Percentiles rank a stretch among this genome's conserved stretches.
Evolutionary conservation across 2,113 vertebrate genomes (phyloP).

Genomic region (Casuarius casuarius): DNA sequence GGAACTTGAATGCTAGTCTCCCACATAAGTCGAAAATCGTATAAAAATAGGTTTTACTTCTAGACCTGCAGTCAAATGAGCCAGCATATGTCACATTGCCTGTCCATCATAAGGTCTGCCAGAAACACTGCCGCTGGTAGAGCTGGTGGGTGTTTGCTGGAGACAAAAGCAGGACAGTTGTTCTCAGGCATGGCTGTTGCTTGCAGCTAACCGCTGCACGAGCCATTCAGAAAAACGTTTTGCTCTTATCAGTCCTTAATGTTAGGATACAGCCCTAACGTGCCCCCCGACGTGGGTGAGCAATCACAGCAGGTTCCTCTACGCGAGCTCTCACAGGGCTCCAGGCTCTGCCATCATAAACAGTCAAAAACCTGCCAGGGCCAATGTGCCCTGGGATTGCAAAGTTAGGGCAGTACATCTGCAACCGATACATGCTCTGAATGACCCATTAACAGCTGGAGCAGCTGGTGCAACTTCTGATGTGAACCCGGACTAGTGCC

Average conservation of each 20-base stretch:
- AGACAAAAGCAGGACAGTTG: not conserved
- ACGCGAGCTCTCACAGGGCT: not conserved
- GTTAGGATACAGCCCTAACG: not conserved
- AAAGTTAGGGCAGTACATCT: not conserved
- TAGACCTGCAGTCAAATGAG: not conserved
- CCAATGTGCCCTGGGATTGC: too few species aligned
- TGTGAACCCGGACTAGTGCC: too few species aligned
- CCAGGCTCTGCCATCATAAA: not conserved
- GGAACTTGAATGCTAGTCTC: not conserved
- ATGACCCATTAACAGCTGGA: not conserved
- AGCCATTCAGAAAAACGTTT: not conserved
- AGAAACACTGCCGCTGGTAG: not conserved
- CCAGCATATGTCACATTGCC: not conserved
- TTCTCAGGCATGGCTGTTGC: not conserved
- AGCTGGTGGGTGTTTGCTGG: not conserved
- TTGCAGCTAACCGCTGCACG: not conserved
- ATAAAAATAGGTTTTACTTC: not conserved
- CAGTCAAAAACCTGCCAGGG: not conserved
- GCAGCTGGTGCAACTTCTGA: not conserved
- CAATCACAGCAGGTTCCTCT: not conserved
- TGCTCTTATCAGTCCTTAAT: not conserved
- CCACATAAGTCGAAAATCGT: not conserved
- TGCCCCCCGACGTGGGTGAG: not conserved
- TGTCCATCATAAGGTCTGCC: not conserved
- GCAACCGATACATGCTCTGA: rapidly evolving